Base-by-base conservation (phyloP, 2,113 vertebrate genomes). In the Carollia perspicillata region DNA sequence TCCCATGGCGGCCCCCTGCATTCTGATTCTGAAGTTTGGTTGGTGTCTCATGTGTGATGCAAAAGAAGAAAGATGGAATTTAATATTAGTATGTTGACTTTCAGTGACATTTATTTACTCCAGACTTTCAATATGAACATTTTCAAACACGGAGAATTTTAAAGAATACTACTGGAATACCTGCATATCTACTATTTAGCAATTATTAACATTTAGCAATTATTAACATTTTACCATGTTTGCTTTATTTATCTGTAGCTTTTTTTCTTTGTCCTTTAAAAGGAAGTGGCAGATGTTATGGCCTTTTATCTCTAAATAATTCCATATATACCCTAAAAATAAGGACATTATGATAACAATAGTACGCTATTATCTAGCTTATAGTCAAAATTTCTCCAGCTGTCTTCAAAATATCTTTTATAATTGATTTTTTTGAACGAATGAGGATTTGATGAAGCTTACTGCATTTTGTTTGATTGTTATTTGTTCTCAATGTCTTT, bases 391-490 rank as follows among this genome's bases (percentile, higher is more conserved):
- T 71, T 79, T 95, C 35, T 75, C 13, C 18, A 94, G 30, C 88
- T 78, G 30, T 91, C 3, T 14, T 84, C 37, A 84, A 89, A 44
- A 26, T 92, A n/a, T 18, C 65, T 95, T 95, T 94, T 84, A 26
- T 65, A 40, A 20, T n/a, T 65, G n/a, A 42, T 51, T 78, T 35
- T 91, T 53, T 44, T 40, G 12, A 58, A 58, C 3, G 11, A 51
- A 8, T 18, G 17, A 30, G 55, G 30, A 72, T 88, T 74, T 35
- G 33, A n/a, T 68, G 30, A 74, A 4, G 33, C 22, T 80, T 47
- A 42, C 26, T 71, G 26, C 11, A 30, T 80, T 42, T 14, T 22
- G 12, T 69, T 37, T 66, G n/a, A 11, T 8, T 49, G 33, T 74
- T 35, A 23, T 51, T 89, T 47, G 14, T 79, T 37, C 23, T 33